These are phyloP conservation scores for Porphyrio hochstetteri DNA, from an alignment of 2,113 vertebrate genomes.

Conservation along the genomic window DNA sequence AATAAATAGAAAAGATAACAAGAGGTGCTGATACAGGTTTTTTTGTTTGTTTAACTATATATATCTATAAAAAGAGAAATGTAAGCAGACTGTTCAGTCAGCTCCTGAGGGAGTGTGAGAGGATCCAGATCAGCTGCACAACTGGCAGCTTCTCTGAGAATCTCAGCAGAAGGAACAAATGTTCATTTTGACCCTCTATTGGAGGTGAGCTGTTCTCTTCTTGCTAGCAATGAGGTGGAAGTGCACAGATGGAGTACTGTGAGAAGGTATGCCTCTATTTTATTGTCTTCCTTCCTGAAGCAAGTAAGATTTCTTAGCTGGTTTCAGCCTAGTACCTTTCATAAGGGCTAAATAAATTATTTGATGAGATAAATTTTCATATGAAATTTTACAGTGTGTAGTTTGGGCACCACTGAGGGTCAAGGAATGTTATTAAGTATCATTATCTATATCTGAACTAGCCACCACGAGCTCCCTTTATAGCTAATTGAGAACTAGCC, in stretches of 20 bases:
- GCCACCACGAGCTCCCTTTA: background rate
- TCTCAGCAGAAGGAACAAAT: conserved; percentile 20
- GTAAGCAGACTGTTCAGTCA: background rate
- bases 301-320: background rate
- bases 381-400: background rate
- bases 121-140: conserved; percentile 20
- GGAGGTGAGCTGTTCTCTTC: background rate
- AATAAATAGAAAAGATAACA: background rate
- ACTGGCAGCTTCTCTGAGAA: conserved; percentile 9
- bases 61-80: conserved; percentile 28
- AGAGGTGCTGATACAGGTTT: background rate
- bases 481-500: background rate
- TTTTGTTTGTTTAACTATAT: background rate
- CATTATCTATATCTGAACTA: background rate
- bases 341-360: conserved; percentile 22
- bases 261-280: background rate
- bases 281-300: background rate
- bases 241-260: background rate
- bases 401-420: background rate
- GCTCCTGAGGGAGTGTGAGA: conserved; percentile 21
- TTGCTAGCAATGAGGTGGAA: background rate
- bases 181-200: background rate
- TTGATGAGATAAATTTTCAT: background rate
- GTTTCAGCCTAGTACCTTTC: background rate
- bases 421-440: background rate